phyloP scores from a whole-genome alignment of 2,113 vertebrate genomes.

The Otis tarda region DNA sequence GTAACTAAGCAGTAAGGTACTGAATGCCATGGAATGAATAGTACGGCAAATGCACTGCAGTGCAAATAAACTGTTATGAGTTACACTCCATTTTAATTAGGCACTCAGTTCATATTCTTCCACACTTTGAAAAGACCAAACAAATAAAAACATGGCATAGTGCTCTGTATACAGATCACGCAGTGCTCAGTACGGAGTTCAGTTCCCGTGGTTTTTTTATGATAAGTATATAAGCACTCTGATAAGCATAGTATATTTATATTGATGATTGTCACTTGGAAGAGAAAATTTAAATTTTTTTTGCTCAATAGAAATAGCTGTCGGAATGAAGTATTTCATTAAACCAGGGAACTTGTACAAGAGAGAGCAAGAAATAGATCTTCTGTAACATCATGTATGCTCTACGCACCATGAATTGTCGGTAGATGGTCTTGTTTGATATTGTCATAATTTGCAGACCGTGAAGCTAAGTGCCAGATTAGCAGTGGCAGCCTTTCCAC shows the following conservation, averaged over 20 bases:
- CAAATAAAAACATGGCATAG: constrained; percentile 14
- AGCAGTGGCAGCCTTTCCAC: not conserved
- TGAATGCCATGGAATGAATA: not conserved
- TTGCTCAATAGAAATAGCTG: not conserved
- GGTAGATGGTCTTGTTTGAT: not conserved
- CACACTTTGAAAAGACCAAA: not conserved
- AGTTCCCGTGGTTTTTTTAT: not conserved
- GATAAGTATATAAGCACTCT: not conserved
- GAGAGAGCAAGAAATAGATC: not conserved
- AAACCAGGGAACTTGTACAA: not conserved
- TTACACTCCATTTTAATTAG: constrained; percentile 54
- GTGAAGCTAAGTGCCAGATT: not conserved
- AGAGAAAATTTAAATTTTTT: not conserved
- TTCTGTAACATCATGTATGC: not conserved
- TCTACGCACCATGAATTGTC: not conserved
- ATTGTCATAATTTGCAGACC: not conserved
- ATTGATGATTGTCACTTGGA: not conserved
- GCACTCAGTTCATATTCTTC: not conserved
- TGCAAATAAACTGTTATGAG: constrained; percentile 39
- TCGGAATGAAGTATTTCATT: not conserved
- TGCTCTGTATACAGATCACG: not conserved
- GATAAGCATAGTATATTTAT: not conserved
- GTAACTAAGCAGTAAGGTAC: not conserved
- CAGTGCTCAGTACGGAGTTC: not conserved
- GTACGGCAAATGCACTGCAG: not conserved